phyloP scores from a whole-genome alignment of 64 coral and sea anemone species.

The Acropora yongei region DNA sequence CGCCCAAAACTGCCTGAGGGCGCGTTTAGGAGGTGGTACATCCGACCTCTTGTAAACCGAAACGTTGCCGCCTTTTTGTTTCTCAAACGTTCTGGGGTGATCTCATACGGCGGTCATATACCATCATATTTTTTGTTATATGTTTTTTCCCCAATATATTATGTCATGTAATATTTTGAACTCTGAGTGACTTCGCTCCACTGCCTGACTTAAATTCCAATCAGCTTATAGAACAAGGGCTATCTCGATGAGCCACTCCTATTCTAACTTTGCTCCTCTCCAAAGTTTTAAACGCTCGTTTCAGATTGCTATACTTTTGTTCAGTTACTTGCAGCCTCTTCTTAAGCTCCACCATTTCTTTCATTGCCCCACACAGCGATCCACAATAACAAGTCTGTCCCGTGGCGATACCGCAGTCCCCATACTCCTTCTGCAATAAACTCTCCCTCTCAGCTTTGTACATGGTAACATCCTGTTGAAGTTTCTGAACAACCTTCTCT shows the following conservation, averaged over 20 bases:
- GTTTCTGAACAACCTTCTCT: constrained; percentile 88
- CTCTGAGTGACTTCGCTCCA: background rate
- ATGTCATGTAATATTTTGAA: constrained; percentile 15
- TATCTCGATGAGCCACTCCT: constrained; percentile 87
- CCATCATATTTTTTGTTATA: background rate
- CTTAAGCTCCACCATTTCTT: constrained; percentile 87
- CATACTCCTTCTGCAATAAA: background rate
- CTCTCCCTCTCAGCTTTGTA: constrained; percentile 62
- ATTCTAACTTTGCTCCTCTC: constrained; percentile 85
- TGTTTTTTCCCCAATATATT: background rate
- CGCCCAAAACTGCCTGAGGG: background rate
- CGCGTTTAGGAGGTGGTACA: too few relatives aligned
- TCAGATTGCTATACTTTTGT: constrained; percentile 88
- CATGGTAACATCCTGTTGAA: constrained; percentile 77
- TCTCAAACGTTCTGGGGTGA: background rate
- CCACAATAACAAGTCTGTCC: constrained; percentile 89
- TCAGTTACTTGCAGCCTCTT: constrained; percentile 84
- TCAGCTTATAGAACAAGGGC: constrained; percentile 83
- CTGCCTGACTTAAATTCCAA: background rate
- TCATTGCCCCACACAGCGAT: constrained; percentile 91
- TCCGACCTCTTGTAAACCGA: background rate
- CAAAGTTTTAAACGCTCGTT: constrained; percentile 74
- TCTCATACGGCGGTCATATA: background rate
- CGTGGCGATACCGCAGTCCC: background rate
- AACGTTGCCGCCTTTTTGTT: background rate